Evolutionary conservation across 1,140 invertebrate genomes (phyloP).

Genomic region (Drosophila ohnishii): DNA sequence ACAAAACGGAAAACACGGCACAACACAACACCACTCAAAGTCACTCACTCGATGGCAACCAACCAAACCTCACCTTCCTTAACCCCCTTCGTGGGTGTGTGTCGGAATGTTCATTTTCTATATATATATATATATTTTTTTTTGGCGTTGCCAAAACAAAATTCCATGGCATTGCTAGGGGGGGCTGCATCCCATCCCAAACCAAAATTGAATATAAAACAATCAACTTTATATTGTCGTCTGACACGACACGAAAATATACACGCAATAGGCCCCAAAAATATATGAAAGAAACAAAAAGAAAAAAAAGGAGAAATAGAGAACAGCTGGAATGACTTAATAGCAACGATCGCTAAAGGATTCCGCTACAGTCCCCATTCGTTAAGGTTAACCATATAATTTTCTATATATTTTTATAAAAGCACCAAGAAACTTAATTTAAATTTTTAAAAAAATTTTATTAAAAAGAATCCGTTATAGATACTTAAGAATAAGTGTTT

Average conservation of each 20-base stretch:
- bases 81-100: conserved; percentile 34
- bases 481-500: not conserved
- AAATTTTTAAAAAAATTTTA: too few species aligned
- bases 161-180: conserved; percentile 58
- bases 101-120: conserved; percentile 61
- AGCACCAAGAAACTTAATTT: too few species aligned
- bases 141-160: conserved; percentile 75
- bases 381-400: not conserved
- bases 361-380: not conserved
- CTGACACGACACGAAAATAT: conserved; percentile 65
- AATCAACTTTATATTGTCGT: conserved; percentile 77
- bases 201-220: conserved; percentile 73
- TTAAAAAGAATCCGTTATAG: not conserved
- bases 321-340: conserved; percentile 33
- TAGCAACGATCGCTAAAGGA: conserved; percentile 19
- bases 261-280: conserved; percentile 19
- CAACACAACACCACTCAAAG: conserved; percentile 20
- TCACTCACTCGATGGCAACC: conserved; percentile 12
- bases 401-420: not conserved
- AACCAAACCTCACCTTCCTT: conserved; percentile 3
- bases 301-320: conserved; percentile 8
- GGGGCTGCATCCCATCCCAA: conserved; percentile 15
- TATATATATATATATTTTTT: conserved; percentile 6
- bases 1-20: conserved; percentile 10
- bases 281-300: not conserved